Base-by-base conservation (phyloP, 2,797 vertebrate genomes). In the Eupleurogrammus muticus region DNA sequence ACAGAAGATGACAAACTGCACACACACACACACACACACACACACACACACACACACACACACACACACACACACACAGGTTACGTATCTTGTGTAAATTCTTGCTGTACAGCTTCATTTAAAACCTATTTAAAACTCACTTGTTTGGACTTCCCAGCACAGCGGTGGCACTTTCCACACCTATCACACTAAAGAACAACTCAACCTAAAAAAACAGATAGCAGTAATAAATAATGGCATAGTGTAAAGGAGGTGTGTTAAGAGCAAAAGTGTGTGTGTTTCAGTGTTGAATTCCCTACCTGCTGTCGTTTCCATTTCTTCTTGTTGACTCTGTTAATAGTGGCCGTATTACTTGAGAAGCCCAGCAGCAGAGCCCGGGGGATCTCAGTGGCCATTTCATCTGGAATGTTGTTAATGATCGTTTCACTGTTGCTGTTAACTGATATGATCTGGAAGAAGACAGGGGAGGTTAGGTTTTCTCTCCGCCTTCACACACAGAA, bases 361-460 rank as follows among this genome's bases (percentile, higher is more conserved):
- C 35, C 40, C 38, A 73, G 52, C 62, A 95, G 84, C 40, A 47
- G 19, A 21, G 7, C 2, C 0, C 82, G 82, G 11, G 94, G 93
- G 66, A 95, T 93, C 82, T 90, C 49, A 0, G 64, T 50, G 5
- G 90, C 86, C 68, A 94, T 5, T 0, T 60, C 35, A 21, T 91
- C 85, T 0, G 94, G 93, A 49, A 95, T 64, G n/a, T 93, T 94
- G 42, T 73, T 6, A n/a, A 94, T 42, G n/a, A 94, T 59, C 1
- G 0, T 5, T 0, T 82, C 81, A 8, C 64, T 74, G 56, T 2
- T 79, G 23, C 8, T 73, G 80, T 70, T 75, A 23, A 83, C 48
- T 0, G 63, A 50, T 35, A 93, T 64, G 49, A 95, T 89, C 94
- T 95, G 73, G 0, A 9, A 48, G 12, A 16, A 34, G 9, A 52